Evolutionary conservation across 2,888 invertebrate genomes (phyloP), one percentile per base, ranked within the genome.

Genomic region (Doris montereyensis): DNA sequence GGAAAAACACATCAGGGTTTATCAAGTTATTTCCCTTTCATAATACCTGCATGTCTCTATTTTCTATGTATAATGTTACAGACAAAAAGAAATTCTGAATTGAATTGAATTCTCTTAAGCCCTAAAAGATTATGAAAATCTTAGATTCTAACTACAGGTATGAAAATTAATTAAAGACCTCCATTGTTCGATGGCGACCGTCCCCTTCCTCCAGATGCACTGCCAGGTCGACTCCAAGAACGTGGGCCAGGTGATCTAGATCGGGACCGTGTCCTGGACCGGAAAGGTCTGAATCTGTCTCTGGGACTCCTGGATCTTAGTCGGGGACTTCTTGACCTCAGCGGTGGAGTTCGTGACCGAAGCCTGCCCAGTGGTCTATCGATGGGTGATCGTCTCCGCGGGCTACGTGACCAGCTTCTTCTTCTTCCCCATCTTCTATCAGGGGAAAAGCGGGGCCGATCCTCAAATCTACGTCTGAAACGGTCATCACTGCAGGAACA

Each of bases 351-450:
- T 58, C 80, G 82, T 21, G 84, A 83, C 67, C 84, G 80, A 77
- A 67, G 28, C 30, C 78, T 75, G 35, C 71, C 41, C n/a, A 86
- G 80, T 78, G 74, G 28, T 41, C 78, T 75, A 35, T 65, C 41
- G 21, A 86, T 52, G 8, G 81, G 75, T 1, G 68, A 60, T 1
- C 82, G 70, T 57, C 85, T 84, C 60, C 86, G 79, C 85, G 86
- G 86, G 62, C 86, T 85, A 30, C 83, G 83, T 90, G 91, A 81
- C 91, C 92, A 77, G 57, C 83, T 79, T 26, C 79, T 83, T 13
- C 84, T 80, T 41, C 84, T 79, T 73, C 85, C 82, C 65, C 83
- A 82, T 70, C 79, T 81, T n/a, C 85, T 76, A 35, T 84, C 82
- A 60, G 82, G 82, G 1, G 82, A 82, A 26, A 78, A 82, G 4